Conservation (phyloP, 2,113 vertebrate genomes). For the Macquaria ambigua region DNA sequence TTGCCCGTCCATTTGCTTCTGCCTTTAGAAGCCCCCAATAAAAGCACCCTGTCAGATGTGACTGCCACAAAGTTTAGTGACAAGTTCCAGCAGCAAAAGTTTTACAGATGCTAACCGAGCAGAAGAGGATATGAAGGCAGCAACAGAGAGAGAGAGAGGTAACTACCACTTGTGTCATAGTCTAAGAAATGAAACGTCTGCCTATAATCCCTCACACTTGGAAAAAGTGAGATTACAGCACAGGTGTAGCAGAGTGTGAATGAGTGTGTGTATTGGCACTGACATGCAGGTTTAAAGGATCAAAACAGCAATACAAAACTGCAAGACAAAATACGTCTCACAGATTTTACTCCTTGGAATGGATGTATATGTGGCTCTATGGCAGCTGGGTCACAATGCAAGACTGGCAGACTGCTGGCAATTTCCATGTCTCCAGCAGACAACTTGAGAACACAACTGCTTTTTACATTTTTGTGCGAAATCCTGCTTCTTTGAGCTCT, state of each 20-base stretch:
- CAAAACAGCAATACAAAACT: constrained; percentile 57
- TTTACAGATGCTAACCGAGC: constrained; percentile 69
- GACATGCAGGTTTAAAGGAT: constrained; percentile 61
- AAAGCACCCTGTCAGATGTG: constrained; percentile 83
- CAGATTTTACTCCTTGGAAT: constrained; percentile 36
- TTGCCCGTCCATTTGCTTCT: constrained; percentile 86
- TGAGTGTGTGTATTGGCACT: constrained; percentile 54
- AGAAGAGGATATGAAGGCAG: constrained; percentile 67
- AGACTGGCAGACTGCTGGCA: neutral
- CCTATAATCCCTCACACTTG: constrained; percentile 68
- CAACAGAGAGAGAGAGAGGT: constrained; percentile 49
- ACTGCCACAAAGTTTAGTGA: constrained; percentile 80
- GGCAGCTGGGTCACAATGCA: neutral
- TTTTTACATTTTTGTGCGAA: neutral
- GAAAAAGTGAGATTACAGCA: constrained; percentile 64
- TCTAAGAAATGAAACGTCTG: constrained; percentile 66
- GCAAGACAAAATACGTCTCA: constrained; percentile 27
- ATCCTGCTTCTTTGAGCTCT: neutral
- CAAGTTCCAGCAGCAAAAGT: constrained; percentile 75
- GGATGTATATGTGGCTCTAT: constrained; percentile 1
- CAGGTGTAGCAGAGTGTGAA: constrained; percentile 70
- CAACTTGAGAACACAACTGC: neutral
- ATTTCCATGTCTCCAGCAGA: neutral
- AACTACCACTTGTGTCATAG: constrained; percentile 75
- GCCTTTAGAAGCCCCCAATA: constrained; percentile 81